Percentiles rank a stretch among this genome's conserved stretches.
Evolutionary conservation across 2,888 invertebrate species (phyloP).

Genomic region (Polia nebulosa): DNA sequence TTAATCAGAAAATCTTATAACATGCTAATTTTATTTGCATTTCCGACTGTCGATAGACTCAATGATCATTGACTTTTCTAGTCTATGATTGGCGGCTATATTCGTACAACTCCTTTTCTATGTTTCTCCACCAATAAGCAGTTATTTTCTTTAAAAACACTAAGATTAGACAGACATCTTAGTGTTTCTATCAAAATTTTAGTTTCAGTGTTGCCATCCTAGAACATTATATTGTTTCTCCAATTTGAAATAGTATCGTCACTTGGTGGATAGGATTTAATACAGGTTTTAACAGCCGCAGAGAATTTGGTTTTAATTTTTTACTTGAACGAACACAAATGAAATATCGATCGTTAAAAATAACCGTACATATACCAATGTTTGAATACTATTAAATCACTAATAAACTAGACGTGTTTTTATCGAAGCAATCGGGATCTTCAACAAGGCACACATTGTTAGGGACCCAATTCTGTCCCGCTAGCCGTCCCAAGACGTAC

Average conservation of each 20-base stretch:
- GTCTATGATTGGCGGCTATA: too few species aligned
- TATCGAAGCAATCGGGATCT: slow-evolving; percentile 1
- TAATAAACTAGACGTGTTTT: not conserved
- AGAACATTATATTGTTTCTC: too few species aligned
- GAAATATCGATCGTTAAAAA: not conserved
- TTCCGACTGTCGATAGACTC: not conserved
- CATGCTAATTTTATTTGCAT: not conserved
- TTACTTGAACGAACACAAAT: not conserved
- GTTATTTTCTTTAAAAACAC: too few species aligned
- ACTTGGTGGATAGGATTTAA: too few species aligned
- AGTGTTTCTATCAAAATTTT: too few species aligned
- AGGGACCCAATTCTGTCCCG: slow-evolving; percentile 56
- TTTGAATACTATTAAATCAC: not conserved
- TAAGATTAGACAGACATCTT: too few species aligned
- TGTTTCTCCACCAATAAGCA: not conserved
- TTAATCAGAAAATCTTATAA: not conserved
- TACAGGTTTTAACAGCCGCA: too few species aligned
- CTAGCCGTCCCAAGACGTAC: slow-evolving; percentile 63
- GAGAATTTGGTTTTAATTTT: too few species aligned
- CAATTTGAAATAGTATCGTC: too few species aligned
- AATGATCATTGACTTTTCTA: not conserved
- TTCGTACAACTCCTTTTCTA: not conserved
- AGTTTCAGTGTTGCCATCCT: too few species aligned
- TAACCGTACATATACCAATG: not conserved
- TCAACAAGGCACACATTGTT: slow-evolving; percentile 40